Evolutionary conservation across 2,113 vertebrate genomes (phyloP).

Genomic region (Lipophrys pholis): DNA sequence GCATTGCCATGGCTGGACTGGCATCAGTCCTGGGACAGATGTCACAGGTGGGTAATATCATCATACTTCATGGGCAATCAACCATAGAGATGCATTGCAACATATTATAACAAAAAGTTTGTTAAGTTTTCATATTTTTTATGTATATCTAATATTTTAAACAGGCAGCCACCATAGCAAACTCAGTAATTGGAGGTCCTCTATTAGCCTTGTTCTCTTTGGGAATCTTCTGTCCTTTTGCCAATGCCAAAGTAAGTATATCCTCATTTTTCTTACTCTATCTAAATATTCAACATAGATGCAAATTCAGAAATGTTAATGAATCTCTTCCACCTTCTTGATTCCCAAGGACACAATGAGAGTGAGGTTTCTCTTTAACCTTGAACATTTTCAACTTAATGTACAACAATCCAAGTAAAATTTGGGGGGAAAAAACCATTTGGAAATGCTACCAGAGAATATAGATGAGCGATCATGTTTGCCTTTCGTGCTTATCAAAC

Average conservation of each 20-base stretch:
- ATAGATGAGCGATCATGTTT: too few relatives aligned
- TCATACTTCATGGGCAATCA: neutral
- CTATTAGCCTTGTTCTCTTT: slow-evolving; percentile 83
- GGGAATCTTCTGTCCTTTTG: slow-evolving; percentile 83
- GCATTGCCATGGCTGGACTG: slow-evolving; percentile 83
- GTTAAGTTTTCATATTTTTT: too few relatives aligned
- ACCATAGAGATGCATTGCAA: too few relatives aligned
- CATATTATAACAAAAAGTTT: too few relatives aligned
- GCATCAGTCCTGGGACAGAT: slow-evolving; percentile 82
- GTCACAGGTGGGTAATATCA: slow-evolving; percentile 75
- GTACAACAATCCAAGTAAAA: too few relatives aligned
- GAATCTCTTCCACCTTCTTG: neutral
- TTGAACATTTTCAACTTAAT: too few relatives aligned
- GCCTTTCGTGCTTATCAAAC: too few relatives aligned
- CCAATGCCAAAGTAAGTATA: slow-evolving; percentile 81
- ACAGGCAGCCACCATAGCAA: slow-evolving; percentile 76
- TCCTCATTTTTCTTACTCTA: neutral
- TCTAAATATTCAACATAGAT: neutral
- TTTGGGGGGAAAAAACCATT: too few relatives aligned
- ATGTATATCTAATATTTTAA: neutral
- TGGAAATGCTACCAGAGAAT: too few relatives aligned
- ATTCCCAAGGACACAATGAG: too few relatives aligned
- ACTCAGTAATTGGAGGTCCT: slow-evolving; percentile 79
- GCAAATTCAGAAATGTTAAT: neutral
- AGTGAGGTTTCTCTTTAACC: too few relatives aligned